These are phyloP conservation scores for Saguinus oedipus DNA, from an alignment of 2,797 vertebrate genomes.

Conservation along the genomic window DNA sequence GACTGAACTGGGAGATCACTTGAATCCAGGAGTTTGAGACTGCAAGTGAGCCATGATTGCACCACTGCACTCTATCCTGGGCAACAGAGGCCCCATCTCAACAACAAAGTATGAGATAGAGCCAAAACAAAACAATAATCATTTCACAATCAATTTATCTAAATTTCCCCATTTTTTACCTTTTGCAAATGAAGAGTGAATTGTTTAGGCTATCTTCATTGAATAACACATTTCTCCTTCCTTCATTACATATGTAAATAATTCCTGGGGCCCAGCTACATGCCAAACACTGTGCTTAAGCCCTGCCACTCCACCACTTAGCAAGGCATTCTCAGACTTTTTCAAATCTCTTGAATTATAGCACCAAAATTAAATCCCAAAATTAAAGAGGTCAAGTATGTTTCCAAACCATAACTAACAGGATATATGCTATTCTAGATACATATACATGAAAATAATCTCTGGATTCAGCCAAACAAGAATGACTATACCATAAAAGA, in stretches of 20 bases:
- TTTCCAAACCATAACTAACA: conserved; percentile 24
- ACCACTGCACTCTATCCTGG: too few relatives aligned
- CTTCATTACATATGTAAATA: not conserved
- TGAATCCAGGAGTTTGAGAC: too few relatives aligned
- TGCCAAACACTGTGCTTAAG: not conserved
- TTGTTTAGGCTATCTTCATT: not conserved
- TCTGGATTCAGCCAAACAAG: conserved; percentile 18
- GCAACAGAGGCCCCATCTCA: too few relatives aligned
- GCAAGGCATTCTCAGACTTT: not conserved
- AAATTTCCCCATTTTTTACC: not conserved
- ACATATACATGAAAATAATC: not conserved
- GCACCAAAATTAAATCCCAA: not conserved
- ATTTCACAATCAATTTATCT: not conserved
- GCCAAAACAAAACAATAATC: not conserved
- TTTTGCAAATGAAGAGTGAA: conserved; percentile 18
- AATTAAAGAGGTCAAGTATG: not conserved
- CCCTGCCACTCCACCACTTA: not conserved
- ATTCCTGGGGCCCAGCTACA: not conserved
- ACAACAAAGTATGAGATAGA: not conserved
- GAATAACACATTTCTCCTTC: not conserved
- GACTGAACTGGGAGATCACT: too few relatives aligned
- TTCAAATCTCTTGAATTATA: not conserved
- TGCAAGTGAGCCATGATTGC: too few relatives aligned
- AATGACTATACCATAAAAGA: conserved; percentile 34
- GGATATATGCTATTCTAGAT: not conserved